Base-by-base conservation (phyloP, 2,113 vertebrate species). In the Syngnathus scovelli region DNA sequence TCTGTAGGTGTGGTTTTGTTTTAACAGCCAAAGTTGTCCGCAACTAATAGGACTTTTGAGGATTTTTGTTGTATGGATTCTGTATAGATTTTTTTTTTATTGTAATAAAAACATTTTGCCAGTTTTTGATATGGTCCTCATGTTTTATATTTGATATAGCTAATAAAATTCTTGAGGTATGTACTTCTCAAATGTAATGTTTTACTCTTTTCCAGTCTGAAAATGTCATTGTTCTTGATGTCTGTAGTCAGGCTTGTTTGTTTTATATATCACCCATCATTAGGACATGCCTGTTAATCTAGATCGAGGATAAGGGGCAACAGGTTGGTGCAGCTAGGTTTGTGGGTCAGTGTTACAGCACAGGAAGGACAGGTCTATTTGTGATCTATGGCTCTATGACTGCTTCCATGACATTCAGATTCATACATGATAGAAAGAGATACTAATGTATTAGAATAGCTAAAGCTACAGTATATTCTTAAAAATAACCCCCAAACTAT, bases 21-120 rank as follows among this genome's bases (percentile, higher is more conserved):
- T 77, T 85, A 77, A 69, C 64, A 83, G 78, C 68, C 59, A 80
- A 67, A 78, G 74, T 62, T 72, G 33, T 62, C n/a, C 6, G 7
- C 23, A 71, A 48, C 56, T 71, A 74, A 81, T 79, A 74, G 62
- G 76, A 69, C 69, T 43, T 16, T 72, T 33, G 27, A 33, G 64
- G 27, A 70, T 61, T 68, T 56, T 59, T 70, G 74, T 41, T 75
- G 61, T 61, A 67, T 82, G 76, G 49, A 74, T 66, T 65, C 77
- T 79, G 55, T 82, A 69, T 81, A 83, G 67, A 70, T 46, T 70
- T 81, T 33, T 18, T 73, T 56, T 81, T 85, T 78, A 74, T 73
- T 81, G 71, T 58, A 88, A 83, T 86, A 86, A 84, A 87, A 46
- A 65, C 12, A 21, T 10, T 27, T 70, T 51, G 23, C 43, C 23